Conservation (phyloP, 2,888 invertebrate species). For the Nowickia ferox region DNA sequence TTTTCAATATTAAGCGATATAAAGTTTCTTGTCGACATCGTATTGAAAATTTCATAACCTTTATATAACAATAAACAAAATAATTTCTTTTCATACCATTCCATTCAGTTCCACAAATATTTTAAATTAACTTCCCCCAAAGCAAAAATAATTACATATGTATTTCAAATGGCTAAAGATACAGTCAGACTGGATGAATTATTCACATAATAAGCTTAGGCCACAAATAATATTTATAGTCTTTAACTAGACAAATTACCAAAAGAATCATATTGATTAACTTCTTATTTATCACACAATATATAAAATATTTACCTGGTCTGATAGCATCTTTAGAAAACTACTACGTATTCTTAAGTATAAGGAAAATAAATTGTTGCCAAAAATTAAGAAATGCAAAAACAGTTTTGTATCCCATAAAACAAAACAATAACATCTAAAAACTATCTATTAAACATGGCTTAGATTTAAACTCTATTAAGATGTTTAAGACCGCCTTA, state of each 20-base stretch:
- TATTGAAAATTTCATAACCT: too few relatives aligned
- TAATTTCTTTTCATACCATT: not conserved
- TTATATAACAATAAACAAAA: too few relatives aligned
- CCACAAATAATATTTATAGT: too few relatives aligned
- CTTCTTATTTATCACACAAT: not conserved
- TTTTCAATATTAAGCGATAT: too few relatives aligned
- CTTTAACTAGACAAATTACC: not conserved
- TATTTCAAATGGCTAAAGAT: not conserved
- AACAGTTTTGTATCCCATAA: slow-evolving; percentile 6
- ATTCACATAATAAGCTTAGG: not conserved
- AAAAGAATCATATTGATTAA: not conserved
- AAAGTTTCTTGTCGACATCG: too few relatives aligned
- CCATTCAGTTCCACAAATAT: slow-evolving; percentile 27
- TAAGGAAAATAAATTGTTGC: slow-evolving; percentile 63
- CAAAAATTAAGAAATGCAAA: slow-evolving; percentile 45
- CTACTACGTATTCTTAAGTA: slow-evolving; percentile 12
- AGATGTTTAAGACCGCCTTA: not conserved
- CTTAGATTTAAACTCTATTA: not conserved
- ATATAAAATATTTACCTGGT: not conserved
- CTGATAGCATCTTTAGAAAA: not conserved
- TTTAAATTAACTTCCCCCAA: not conserved
- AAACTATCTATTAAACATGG: not conserved
- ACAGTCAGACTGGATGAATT: not conserved
- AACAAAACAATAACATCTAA: not conserved
- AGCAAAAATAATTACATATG: not conserved